Conservation (phyloP, 2,113 vertebrate species). For the Alectura lathami region DNA sequence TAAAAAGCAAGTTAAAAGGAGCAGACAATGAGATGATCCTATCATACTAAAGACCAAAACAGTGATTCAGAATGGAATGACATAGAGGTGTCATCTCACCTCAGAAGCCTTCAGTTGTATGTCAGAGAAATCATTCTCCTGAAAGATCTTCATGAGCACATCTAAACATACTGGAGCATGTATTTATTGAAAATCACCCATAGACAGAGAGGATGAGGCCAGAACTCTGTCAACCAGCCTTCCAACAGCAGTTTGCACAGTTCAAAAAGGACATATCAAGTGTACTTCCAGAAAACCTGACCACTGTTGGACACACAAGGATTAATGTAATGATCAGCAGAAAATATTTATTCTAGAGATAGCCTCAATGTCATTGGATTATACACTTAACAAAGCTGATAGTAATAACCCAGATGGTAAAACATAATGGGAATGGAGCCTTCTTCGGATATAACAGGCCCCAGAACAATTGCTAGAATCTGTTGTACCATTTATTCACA, state of each 20-base stretch:
- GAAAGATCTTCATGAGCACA: neutral
- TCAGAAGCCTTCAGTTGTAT: neutral
- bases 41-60: neutral
- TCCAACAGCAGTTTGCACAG: neutral
- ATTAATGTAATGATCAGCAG: neutral
- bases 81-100: neutral
- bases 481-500: neutral
- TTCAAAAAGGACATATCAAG: neutral
- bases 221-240: neutral
- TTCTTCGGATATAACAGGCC: neutral
- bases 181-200: neutral
- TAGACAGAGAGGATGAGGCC: fast-evolving
- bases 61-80: neutral
- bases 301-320: neutral
- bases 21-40: neutral
- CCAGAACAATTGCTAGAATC: neutral
- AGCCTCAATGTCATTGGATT: neutral
- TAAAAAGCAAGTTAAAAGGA: neutral
- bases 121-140: neutral
- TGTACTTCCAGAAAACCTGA: neutral
- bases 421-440: neutral
- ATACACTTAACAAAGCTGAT: neutral
- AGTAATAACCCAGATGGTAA: neutral
- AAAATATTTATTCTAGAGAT: neutral
- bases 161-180: neutral